A percentile compares a stretch with the other conserved stretches of the same genome.
These are phyloP conservation scores for Coracias cyanogaster DNA, from an alignment of 2,797 vertebrate genomes.

Conservation along the genomic window DNA sequence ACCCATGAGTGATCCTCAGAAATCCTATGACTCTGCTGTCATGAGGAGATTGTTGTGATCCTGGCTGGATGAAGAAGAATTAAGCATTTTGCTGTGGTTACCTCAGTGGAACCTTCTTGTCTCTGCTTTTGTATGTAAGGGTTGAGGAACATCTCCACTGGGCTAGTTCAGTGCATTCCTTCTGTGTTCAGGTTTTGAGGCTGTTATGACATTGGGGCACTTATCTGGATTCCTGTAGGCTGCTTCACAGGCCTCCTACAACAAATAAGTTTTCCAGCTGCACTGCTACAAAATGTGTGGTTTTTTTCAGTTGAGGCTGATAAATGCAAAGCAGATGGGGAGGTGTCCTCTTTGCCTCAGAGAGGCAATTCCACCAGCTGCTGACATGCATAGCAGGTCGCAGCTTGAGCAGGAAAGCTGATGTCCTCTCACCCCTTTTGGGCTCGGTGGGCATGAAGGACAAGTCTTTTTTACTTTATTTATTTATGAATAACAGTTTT, in stretches of 20 bases:
- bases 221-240: not conserved
- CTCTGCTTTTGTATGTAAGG: not conserved
- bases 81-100: not conserved
- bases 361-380: slow-evolving; percentile 18
- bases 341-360: not conserved
- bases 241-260: not conserved
- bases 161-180: not conserved
- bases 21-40: not conserved
- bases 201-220: not conserved
- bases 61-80: not conserved
- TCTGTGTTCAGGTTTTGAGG: not conserved
- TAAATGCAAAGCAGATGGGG: slow-evolving; percentile 40
- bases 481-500: not conserved
- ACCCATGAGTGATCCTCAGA: not conserved
- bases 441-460: not conserved
- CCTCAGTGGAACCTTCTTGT: fast-evolving
- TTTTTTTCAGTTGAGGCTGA: not conserved
- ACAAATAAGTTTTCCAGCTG: not conserved
- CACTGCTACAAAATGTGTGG: not conserved
- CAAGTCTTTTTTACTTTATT: not conserved
- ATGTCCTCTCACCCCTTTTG: not conserved
- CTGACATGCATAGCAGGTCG: not conserved
- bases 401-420: not conserved
- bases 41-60: not conserved
- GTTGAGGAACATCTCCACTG: not conserved